Conservation (phyloP, 2,888 invertebrate species). For the Acronicta aceris region DNA sequence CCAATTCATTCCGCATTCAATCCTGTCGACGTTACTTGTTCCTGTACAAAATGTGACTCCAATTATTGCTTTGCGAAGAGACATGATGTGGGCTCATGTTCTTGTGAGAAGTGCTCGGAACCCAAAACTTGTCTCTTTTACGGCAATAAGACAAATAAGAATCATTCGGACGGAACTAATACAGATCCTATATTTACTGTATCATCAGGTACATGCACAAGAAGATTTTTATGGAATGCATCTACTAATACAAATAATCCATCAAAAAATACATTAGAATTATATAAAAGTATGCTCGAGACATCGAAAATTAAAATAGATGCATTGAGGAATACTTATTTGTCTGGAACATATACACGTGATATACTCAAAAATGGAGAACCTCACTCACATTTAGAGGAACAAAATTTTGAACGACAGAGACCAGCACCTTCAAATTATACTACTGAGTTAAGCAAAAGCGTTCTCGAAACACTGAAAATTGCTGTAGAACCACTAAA, state of each 20-base stretch:
- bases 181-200: neutral
- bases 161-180: neutral
- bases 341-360: neutral
- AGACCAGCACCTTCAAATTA: neutral
- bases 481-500: slow-evolving; percentile 3
- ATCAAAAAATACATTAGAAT: slow-evolving; percentile 1
- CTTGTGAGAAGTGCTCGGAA: slow-evolving; percentile 45
- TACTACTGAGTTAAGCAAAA: neutral
- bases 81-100: slow-evolving; percentile 39
- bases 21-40: slow-evolving; percentile 58
- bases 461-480: neutral
- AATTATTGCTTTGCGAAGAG: slow-evolving; percentile 60
- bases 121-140: slow-evolving; percentile 52
- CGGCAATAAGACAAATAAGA: slow-evolving; percentile 11
- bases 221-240: slow-evolving; percentile 1
- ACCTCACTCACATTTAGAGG: neutral
- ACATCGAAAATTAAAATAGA: neutral
- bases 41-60: slow-evolving; percentile 69
- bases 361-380: neutral
- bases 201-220: neutral
- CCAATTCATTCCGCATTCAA: neutral
- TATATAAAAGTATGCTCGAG: slow-evolving; percentile 1
- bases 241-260: neutral
- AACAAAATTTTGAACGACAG: neutral
- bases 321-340: neutral